Evolutionary conservation across 1,140 invertebrate species (phyloP), one percentile per base, ranked within the genome.

Genomic region (Drosophila pallidifrons): DNA sequence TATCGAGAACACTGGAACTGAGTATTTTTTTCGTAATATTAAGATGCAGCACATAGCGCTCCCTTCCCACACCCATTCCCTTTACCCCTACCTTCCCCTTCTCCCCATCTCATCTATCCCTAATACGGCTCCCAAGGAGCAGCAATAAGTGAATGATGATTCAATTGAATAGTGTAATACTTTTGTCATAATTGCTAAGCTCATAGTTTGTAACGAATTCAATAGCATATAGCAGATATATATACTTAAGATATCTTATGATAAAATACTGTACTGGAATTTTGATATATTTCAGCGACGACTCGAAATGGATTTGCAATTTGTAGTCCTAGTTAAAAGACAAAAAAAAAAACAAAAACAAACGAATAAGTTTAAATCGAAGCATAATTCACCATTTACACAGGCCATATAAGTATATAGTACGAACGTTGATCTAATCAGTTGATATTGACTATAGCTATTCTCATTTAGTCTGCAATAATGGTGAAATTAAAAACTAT

Each of bases 1-100:
- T 70, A 86, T 79, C 82, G 82, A 87, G 82, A 87, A 79, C 82
- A 86, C 80, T 83, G 81, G 83, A 88, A 88, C 83, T 88, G 83
- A 88, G 83, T 89, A 88, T 88, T 88, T 88, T 88, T 87, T 88
- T 88, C 68, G 41, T 75, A 89, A 74, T 79, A 67, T 85, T 86
- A 85, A 86, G 81, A 47, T 30, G 60, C 67, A 75, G 73, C 67
- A 71, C 67, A 71, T 45, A 75, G 73, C 67, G 74, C 65, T 74
- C 71, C 65, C 49, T 4, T 15, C 30, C 20, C 20, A 49, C 11
- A 13, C 28, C 43, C 32, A 20, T 3, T 28, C 11, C 25, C 8
- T 5, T 16, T 4, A 43, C 55, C 5, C 4, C 65, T 69, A 57
- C 65, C 49, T 38, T 8, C 57, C 20, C n/a, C n/a, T n/a, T n/a